Evolutionary conservation across 2,888 invertebrate genomes (phyloP).

Genomic region (Napeogenes inachia): DNA sequence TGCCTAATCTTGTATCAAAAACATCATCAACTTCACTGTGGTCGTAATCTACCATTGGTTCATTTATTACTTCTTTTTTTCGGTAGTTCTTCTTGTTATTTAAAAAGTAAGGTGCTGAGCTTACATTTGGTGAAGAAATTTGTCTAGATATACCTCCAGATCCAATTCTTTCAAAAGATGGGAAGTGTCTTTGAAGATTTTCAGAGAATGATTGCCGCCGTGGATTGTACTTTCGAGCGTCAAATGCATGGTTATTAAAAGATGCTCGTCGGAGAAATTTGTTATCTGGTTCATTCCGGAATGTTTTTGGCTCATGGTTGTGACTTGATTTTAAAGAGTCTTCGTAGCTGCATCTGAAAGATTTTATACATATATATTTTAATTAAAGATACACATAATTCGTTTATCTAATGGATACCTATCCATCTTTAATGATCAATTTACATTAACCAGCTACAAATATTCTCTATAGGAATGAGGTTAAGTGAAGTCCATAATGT

Average conservation of each 20-base stretch:
- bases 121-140: constrained; percentile 62
- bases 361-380: not conserved
- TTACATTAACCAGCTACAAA: not conserved
- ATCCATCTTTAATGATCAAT: no score
- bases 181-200: constrained; percentile 62
- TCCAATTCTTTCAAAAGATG: constrained; percentile 53
- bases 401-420: no score
- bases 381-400: not conserved
- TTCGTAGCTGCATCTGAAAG: constrained; percentile 84
- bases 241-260: constrained; percentile 59
- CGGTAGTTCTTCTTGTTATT: constrained; percentile 53
- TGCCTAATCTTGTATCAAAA: constrained; percentile 62
- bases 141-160: constrained; percentile 53
- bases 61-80: constrained; percentile 59
- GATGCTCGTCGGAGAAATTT: constrained; percentile 62
- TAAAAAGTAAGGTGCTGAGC: constrained; percentile 57
- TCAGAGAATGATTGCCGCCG: constrained; percentile 69
- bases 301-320: constrained; percentile 59
- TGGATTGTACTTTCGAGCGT: constrained; percentile 51
- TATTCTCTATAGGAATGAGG: not conserved
- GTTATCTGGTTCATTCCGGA: constrained; percentile 45
- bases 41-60: constrained; percentile 71
- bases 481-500: not conserved
- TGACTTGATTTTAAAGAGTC: constrained; percentile 85
- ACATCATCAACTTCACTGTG: constrained; percentile 71